Evolutionary conservation across 1,140 invertebrate species (phyloP), one percentile per base, ranked within the genome.

Genomic region (Phthorimaea operculella): DNA sequence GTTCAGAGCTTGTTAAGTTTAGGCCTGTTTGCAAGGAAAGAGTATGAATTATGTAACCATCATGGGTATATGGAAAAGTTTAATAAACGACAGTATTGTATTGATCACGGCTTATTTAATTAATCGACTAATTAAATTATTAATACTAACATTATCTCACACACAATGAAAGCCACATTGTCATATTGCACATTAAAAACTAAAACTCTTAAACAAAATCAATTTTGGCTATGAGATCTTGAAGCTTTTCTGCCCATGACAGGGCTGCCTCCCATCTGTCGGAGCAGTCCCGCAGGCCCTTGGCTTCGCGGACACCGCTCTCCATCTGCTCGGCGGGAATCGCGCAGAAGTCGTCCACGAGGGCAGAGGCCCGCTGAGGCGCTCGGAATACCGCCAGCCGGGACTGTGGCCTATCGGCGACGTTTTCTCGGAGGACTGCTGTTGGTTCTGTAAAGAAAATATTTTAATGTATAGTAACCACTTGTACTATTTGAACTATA

Each of bases 261-360:
- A 4, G 94, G 94, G 76, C 93, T 95, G 1, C 91, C 90, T 28
- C 92, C 91, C 83, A 94, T 94, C 70, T 94, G 94, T 58, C 91
- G 86, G 60, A 95, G 92, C 0, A 96, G 78, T 70, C 88, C 62
- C 92, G 90, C 0, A 96, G 79, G 0, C 92, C 92, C 68, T 91
- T 91, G 0, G 91, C 88, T 74, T 90, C 89, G 53, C 83, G 63
- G 1, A 81, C 64, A 0, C 83, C 78, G 48, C 80, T 88, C 50
- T 90, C 90, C 16, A 86, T 73, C 56, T 83, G 89, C 87, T 91
- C 95, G 75, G 94, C 91, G 33, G 95, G 94, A 66, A 96, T 95
- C 18, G 94, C 93, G 74, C 94, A 96, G 86, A 97, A 97, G 76
- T 97, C 96, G 84, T 97, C 96, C 71, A 96, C 92, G 11, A 97